Evolutionary conservation across 37 sponge, comb jelly and placozoan species (phyloP).

Genomic region (Halichondria panicea): DNA sequence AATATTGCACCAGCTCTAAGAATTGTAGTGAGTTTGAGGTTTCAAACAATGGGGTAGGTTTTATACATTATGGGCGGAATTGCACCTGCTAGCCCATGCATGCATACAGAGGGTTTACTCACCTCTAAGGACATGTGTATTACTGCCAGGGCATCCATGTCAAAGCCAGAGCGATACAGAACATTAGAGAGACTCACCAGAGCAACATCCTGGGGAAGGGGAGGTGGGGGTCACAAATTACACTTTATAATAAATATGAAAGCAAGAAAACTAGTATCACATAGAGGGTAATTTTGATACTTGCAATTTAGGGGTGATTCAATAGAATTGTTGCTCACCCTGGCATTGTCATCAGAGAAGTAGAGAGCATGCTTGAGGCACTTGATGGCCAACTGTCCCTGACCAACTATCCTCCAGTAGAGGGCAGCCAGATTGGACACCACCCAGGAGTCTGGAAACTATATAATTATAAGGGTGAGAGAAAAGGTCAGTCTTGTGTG

Average conservation of each 20-base stretch:
- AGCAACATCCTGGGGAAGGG: conserved; percentile 67
- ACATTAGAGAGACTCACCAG: conserved; percentile 83
- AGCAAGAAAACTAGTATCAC: neutral
- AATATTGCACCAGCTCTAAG: too few relatives aligned
- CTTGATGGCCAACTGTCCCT: conserved; percentile 60
- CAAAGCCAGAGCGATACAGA: conserved; percentile 64
- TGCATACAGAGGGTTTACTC: too few relatives aligned
- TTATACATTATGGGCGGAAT: too few relatives aligned
- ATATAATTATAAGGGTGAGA: neutral
- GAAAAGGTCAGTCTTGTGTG: too few relatives aligned
- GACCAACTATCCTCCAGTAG: conserved; percentile 84
- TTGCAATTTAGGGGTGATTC: too few relatives aligned
- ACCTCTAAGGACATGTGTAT: conserved; percentile 72
- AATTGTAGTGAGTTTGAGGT: too few relatives aligned
- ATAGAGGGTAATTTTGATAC: neutral
- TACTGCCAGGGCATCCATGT: conserved; percentile 60
- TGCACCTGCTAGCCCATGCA: too few relatives aligned
- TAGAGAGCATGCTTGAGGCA: conserved; percentile 71
- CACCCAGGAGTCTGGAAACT: conserved; percentile 58
- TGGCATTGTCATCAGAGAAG: conserved; percentile 41
- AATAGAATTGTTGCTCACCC: conserved; percentile 62
- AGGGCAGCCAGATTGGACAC: conserved; percentile 72
- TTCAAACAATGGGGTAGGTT: too few relatives aligned
- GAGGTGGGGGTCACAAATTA: neutral
- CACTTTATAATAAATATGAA: too few relatives aligned